Percentiles rank a stretch among this genome's conserved stretches.
These are phyloP conservation scores for Ostrea denselamellosa DNA, from an alignment of 1,140 invertebrate genomes.

Conservation along the genomic window DNA sequence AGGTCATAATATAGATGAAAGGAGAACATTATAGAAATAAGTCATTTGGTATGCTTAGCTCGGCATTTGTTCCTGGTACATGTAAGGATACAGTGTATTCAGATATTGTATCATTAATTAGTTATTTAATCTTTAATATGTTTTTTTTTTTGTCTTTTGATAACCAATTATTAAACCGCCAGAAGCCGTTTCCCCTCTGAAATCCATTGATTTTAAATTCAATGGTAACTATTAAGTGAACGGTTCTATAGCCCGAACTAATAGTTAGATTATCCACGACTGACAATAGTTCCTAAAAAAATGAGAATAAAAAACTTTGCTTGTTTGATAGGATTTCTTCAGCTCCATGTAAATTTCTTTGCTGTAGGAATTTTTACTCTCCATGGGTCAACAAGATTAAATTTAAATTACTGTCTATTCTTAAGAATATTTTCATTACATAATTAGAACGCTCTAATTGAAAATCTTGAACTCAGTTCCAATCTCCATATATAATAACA, in stretches of 20 bases:
- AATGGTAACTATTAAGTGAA: constrained; percentile 37
- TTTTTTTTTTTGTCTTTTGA: constrained; percentile 44
- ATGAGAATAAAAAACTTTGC: background rate
- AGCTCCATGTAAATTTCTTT: background rate
- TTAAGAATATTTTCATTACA: constrained; percentile 46
- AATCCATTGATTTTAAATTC: constrained; percentile 31
- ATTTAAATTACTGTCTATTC: background rate
- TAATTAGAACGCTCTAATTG: constrained; percentile 40
- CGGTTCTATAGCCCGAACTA: constrained; percentile 42
- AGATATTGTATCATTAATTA: constrained; percentile 35
- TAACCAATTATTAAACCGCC: constrained; percentile 58
- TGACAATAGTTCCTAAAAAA: background rate
- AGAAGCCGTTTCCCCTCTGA: constrained; percentile 47
- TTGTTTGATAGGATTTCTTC: background rate
- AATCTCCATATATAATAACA: constrained; percentile 43
- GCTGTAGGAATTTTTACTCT: background rate
- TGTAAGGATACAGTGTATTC: constrained; percentile 43
- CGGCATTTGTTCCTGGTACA: background rate
- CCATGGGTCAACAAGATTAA: constrained; percentile 18
- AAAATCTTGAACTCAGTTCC: constrained; percentile 28
- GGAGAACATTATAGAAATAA: too few relatives aligned
- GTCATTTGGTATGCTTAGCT: background rate
- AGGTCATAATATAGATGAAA: too few relatives aligned
- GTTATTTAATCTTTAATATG: constrained; percentile 42
- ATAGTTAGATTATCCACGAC: constrained; percentile 32